Evolutionary conservation across 2,113 vertebrate genomes (phyloP).

Genomic region (Craseonycteris thonglongyai): DNA sequence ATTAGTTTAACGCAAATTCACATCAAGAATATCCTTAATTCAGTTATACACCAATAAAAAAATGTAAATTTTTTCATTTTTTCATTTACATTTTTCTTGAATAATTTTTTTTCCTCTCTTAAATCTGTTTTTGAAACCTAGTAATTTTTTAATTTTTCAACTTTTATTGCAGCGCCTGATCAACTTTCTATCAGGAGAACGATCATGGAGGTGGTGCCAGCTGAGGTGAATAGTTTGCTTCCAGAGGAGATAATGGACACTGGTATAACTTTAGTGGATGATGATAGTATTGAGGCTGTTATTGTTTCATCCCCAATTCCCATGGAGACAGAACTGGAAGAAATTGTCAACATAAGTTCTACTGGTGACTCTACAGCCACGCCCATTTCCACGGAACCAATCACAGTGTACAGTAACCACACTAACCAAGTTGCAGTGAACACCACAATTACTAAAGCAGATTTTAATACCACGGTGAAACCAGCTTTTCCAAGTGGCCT

Average conservation of each 20-base stretch:
- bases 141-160: slow-evolving; percentile 46
- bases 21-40: not conserved
- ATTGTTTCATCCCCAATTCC: slow-evolving; percentile 84
- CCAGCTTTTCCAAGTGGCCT: slow-evolving; percentile 82
- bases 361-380: slow-evolving; percentile 65
- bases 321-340: slow-evolving; percentile 85
- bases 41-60: not conserved
- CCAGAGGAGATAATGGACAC: slow-evolving; percentile 99
- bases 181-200: slow-evolving; percentile 65
- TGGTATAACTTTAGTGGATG: slow-evolving; percentile 88
- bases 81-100: slow-evolving; percentile 21
- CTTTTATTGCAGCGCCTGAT: slow-evolving; percentile 74
- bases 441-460: slow-evolving; percentile 76
- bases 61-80: slow-evolving; percentile 35
- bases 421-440: slow-evolving; percentile 75
- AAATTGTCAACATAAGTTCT: slow-evolving; percentile 82
- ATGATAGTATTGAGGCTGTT: slow-evolving; percentile 86
- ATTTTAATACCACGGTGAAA: slow-evolving; percentile 78
- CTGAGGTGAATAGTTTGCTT: slow-evolving; percentile 96
- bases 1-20: not conserved
- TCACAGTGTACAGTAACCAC: slow-evolving; percentile 76
- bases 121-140: slow-evolving; percentile 9
- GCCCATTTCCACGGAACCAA: slow-evolving; percentile 73
- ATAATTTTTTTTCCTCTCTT: not conserved
- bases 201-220: slow-evolving; percentile 96